Evolutionary conservation across 1,140 invertebrate species (phyloP).

Genomic region (Drosophila azteca): DNA sequence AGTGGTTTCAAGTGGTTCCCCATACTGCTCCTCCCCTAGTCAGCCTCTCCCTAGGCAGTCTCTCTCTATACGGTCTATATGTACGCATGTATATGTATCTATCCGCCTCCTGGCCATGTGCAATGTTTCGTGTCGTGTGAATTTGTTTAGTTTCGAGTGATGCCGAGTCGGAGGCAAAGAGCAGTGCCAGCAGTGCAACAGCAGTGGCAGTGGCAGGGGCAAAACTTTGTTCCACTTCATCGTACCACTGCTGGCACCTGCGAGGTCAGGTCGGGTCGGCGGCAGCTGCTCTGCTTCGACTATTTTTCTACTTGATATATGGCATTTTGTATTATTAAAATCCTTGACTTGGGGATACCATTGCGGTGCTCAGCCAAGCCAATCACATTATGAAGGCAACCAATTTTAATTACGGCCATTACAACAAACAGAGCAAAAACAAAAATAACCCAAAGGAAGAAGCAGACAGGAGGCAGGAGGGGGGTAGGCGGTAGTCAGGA

Average conservation of each 20-base stretch:
- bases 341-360: slow-evolving; percentile 8
- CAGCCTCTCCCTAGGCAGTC: too few species aligned
- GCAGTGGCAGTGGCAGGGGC: slow-evolving; percentile 1
- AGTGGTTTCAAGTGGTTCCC: slow-evolving; percentile 68
- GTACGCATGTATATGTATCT: too few species aligned
- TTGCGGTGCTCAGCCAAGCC: slow-evolving; percentile 42
- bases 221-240: slow-evolving; percentile 49
- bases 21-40: neutral
- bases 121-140: slow-evolving; percentile 66
- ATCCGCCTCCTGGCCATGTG: slow-evolving; percentile 30
- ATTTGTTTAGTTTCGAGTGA: slow-evolving; percentile 69
- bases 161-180: slow-evolving; percentile 17
- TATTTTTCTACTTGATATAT: slow-evolving; percentile 65
- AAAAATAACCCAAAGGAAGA: neutral
- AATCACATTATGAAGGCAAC: slow-evolving; percentile 79
- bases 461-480: too few species aligned
- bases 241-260: slow-evolving; percentile 4
- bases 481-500: too few species aligned
- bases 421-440: slow-evolving; percentile 44
- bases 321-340: slow-evolving; percentile 67
- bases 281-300: slow-evolving; percentile 42
- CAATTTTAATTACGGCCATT: slow-evolving; percentile 79
- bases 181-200: slow-evolving; percentile 24
- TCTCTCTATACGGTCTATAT: too few species aligned
- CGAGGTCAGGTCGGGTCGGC: neutral